Evolutionary conservation across 23 tunicate species (phyloP).

Genomic region (Botrylloides violaceus): DNA sequence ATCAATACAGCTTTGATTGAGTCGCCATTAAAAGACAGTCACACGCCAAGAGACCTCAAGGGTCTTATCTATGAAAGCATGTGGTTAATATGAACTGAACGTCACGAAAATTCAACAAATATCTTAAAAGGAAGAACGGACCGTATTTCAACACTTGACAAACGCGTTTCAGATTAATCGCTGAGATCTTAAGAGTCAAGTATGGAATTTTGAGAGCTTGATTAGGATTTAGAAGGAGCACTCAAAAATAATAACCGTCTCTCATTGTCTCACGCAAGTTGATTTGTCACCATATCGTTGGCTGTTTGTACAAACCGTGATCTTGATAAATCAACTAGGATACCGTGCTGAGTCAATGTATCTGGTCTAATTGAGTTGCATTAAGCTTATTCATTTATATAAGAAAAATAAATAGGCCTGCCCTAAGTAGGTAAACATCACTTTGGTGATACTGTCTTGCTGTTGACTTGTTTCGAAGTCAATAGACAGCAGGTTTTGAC

Average conservation of each 20-base stretch:
- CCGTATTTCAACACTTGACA: neutral
- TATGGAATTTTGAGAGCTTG: conserved; percentile 2
- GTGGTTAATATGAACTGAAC: neutral
- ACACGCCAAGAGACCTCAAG: neutral
- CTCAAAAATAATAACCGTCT: neutral
- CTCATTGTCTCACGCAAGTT: neutral
- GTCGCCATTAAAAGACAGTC: neutral
- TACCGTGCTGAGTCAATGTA: neutral
- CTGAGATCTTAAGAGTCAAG: neutral
- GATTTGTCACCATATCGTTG: neutral
- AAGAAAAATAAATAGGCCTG: neutral
- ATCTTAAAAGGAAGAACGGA: neutral
- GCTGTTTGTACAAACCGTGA: neutral
- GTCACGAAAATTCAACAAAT: neutral
- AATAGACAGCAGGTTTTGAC: neutral
- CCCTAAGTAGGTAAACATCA: neutral
- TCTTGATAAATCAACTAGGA: neutral
- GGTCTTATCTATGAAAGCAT: neutral
- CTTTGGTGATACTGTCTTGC: neutral
- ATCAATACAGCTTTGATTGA: neutral
- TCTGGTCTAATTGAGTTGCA: neutral
- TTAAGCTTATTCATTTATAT: neutral
- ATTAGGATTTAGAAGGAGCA: neutral
- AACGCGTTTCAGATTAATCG: neutral
- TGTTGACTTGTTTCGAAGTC: neutral